A percentile compares a stretch with the other conserved stretches of the same genome.
phyloP scores from a whole-genome alignment of 2,113 vertebrate species.

The Microcebus griseorufus region DNA sequence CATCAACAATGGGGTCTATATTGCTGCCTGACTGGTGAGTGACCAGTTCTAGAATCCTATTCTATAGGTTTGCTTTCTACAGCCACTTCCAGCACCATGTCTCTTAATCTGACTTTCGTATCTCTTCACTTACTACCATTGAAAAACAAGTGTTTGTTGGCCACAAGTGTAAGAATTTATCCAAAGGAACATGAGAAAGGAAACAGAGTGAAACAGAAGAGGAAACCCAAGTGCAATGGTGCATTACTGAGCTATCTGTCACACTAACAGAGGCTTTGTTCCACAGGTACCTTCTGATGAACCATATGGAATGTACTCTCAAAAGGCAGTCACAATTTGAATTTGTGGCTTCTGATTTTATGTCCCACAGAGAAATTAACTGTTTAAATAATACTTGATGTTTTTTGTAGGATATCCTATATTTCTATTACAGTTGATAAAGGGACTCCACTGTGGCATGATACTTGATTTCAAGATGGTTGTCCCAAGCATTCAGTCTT shows the following conservation, averaged over 20 bases:
- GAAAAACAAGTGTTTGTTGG: background rate
- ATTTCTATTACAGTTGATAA: background rate
- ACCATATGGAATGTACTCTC: background rate
- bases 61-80: background rate
- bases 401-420: background rate
- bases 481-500: background rate
- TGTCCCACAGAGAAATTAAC: background rate
- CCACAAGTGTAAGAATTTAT: background rate
- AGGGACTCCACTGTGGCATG: background rate
- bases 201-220: background rate
- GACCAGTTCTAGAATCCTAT: background rate
- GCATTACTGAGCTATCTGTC: background rate
- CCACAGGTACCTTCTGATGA: background rate
- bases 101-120: background rate
- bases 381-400: background rate
- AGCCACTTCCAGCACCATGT: background rate
- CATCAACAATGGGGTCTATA: background rate
- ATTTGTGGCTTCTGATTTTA: background rate
- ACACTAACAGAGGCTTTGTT: background rate
- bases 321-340: background rate
- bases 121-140: background rate
- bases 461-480: background rate
- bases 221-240: background rate
- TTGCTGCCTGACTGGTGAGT: background rate
- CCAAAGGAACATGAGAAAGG: background rate